Evolutionary conservation across 2,113 vertebrate species (phyloP).

Genomic region (Ochotona curzoniae): DNA sequence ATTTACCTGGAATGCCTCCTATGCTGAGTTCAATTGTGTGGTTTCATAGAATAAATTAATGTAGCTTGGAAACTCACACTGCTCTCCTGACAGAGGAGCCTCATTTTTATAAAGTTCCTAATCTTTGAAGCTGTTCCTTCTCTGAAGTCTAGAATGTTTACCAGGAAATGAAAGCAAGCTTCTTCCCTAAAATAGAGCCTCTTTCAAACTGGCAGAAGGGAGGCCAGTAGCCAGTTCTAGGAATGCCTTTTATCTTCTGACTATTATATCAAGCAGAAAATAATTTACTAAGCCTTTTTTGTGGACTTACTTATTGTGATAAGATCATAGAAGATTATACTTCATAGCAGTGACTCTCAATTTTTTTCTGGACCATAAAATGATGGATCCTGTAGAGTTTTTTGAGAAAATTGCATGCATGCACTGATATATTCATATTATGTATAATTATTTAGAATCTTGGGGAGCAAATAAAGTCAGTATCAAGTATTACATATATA

Average conservation of each 20-base stretch:
- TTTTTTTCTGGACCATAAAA: slow-evolving; percentile 37
- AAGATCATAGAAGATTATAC: slow-evolving; percentile 45
- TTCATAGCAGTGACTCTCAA: not conserved
- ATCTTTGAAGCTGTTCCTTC: slow-evolving; percentile 20
- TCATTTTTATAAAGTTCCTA: slow-evolving; percentile 44
- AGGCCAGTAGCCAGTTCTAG: slow-evolving; percentile 13
- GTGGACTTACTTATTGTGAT: not conserved
- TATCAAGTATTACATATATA: slow-evolving; percentile 9
- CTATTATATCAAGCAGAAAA: slow-evolving; percentile 29
- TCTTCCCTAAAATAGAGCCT: slow-evolving; percentile 22
- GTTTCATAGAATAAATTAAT: slow-evolving; percentile 44
- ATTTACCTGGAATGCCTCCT: slow-evolving; percentile 28
- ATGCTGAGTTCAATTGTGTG: not conserved
- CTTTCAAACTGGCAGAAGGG: slow-evolving; percentile 49
- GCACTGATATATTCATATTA: not conserved
- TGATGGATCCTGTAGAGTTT: not conserved
- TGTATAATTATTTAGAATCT: not conserved
- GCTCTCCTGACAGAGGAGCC: not conserved
- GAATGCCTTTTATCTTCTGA: slow-evolving; percentile 5
- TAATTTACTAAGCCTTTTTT: slow-evolving; percentile 4
- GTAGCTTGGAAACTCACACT: slow-evolving; percentile 48
- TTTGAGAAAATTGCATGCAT: not conserved
- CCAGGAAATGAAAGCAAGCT: slow-evolving; percentile 42
- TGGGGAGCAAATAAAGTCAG: slow-evolving; percentile 34
- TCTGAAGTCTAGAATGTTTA: slow-evolving; percentile 53